Base-by-base conservation (phyloP, 37 sponge, comb jelly and placozoan species). In the Tethya wilhelma region DNA sequence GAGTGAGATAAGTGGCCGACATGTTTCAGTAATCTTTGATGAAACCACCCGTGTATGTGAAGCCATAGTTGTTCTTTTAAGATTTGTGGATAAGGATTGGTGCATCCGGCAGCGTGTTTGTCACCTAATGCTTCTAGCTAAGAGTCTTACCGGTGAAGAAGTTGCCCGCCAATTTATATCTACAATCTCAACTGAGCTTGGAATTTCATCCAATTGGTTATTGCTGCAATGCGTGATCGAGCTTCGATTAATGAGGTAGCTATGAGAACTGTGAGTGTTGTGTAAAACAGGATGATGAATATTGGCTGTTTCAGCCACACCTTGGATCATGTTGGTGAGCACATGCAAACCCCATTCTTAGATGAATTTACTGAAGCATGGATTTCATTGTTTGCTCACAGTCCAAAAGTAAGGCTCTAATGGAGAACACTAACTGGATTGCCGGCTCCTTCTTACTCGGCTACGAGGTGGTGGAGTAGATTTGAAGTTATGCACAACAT, bases 11-110 rank as follows among this genome's bases (percentile, higher is more conserved):
- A 59, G 26, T 25, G 79, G 74, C 2, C n/a, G 33, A 22, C 7
- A 79, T 62, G 80, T 86, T 39, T 86, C 87, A 38, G 74, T 86
- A 1, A 43, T 76, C 46, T 85, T 85, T 72, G 87, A 86, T 86
- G 87, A 80, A 33, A 67, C 87, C 12, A 62, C 87, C 33, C 41
- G 74, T 20, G 57, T 86, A 11, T 79, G 87, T 33, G 80, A 86
- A 53, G 80, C 80, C 12, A 49, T 79, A 41, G 87, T 67, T 25
- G 73, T 86, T 43, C 67, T 85, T 9, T 20, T 85, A 1, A 44
- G 79, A 8, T 86, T 62, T 33, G 66, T 70, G 20, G 44, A 60
- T 32, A 64, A 40, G 29, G 80, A 78, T 30, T 58, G 67, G 59
- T 66, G 25, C 34, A 49, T 85, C 38, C 25, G 62, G n/a, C 86